A percentile compares a stretch with the other conserved stretches of the same genome.
These are phyloP conservation scores for Epistrophe eligans DNA, from an alignment of 2,888 invertebrate genomes.

Conservation along the genomic window DNA sequence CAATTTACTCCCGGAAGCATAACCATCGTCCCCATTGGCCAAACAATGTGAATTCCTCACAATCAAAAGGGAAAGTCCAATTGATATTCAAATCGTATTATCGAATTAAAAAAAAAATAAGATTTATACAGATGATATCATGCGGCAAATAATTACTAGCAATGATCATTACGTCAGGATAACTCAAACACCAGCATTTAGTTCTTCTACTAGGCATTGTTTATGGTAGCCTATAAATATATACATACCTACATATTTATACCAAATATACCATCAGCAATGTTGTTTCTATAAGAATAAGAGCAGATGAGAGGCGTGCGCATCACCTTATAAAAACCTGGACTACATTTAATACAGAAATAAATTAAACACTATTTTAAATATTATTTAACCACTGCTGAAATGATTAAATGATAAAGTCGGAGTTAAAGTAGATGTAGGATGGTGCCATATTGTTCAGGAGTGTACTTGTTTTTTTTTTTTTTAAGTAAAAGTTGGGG, in stretches of 20 bases:
- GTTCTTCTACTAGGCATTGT: slow-evolving; percentile 1
- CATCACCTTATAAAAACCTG: slow-evolving; percentile 50
- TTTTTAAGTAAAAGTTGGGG: background rate
- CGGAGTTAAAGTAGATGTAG: slow-evolving; percentile 29
- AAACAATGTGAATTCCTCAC: slow-evolving; percentile 24
- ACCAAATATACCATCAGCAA: background rate
- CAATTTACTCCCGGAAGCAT: slow-evolving; percentile 65
- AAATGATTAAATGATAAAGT: slow-evolving; percentile 71
- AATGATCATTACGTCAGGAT: slow-evolving; percentile 66
- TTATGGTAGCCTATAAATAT: no score
- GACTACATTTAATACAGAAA: slow-evolving; percentile 72
- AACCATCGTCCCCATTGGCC: slow-evolving; percentile 6
- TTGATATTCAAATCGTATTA: slow-evolving; percentile 47
- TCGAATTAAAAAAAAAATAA: slow-evolving; percentile 16
- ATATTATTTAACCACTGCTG: slow-evolving; percentile 67
- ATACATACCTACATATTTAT: background rate
- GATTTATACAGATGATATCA: slow-evolving; percentile 58
- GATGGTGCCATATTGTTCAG: slow-evolving; percentile 42
- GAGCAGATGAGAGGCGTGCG: slow-evolving; percentile 57
- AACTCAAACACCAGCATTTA: slow-evolving; percentile 28
- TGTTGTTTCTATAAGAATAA: slow-evolving; percentile 11
- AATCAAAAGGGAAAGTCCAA: slow-evolving; percentile 71
- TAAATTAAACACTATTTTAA: slow-evolving; percentile 74
- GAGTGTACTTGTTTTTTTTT: background rate
- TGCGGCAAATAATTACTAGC: slow-evolving; percentile 64